Evolutionary conservation across 2,888 invertebrate species (phyloP), one percentile per base, ranked within the genome.

Genomic region (Lacanobia oleracea): DNA sequence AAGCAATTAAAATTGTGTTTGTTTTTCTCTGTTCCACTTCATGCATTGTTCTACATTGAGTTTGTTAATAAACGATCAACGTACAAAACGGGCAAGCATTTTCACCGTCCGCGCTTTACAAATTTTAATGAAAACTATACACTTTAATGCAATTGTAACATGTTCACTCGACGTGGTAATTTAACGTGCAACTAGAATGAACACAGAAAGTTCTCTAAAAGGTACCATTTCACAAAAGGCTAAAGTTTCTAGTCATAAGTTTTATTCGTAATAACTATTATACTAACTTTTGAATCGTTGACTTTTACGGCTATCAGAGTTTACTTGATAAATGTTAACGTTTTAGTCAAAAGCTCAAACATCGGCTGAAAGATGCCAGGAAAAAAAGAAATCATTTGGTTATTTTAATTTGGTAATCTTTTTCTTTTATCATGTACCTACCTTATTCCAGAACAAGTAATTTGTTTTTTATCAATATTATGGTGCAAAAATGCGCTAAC

Each of bases 71-170:
- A 56, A 67, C 54, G 43, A 16, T 27, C 5, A 40, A 62, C 33
- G 1, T 18, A 18, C 37, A 59, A 64, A 66, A 50, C 6, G 61
- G 21, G 10, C 27, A 54, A 43, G 14, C n/a, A 27, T 56, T 64
- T 56, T 21, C 57, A 23, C 2, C 40, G 59, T 21, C 21, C 18
- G 2, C 23, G n/a, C 23, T 8, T 53, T 56, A 45, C 21, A 57
- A 74, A 10, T 50, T 50, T 50, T 50, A 21, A 67, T 53, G 59
- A 60, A 67, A 66, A 67, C 50, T 21, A 45, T 72, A 37, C 21
- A 64, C 67, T 64, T 54, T 51, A 45, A 60, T 57, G 40, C 51
- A 62, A 8, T 23, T 23, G 53, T 27, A 69, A 67, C 66, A 71
- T 45, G 61, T 69, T 63, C 33, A 23, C 45, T 56, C 21, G 45